Base-by-base conservation (phyloP, 1,140 invertebrate species). In the Drepana arcuata region DNA sequence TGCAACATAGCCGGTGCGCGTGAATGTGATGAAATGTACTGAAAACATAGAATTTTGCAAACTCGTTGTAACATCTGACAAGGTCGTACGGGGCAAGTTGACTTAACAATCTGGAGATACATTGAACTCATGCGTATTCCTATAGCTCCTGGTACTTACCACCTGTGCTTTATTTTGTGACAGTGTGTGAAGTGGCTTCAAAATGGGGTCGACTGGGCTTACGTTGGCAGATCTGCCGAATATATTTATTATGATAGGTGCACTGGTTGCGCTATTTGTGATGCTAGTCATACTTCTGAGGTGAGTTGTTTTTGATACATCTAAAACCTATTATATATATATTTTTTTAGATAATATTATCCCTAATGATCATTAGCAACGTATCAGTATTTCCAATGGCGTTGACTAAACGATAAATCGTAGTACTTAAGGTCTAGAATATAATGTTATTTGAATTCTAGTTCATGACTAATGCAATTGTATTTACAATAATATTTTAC, bases 161-260 rank as follows among this genome's bases (percentile, higher is more conserved):
- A 43, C n/a, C n/a, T n/a, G 55, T 57, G 43, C 47, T 65, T 35
- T 45, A 39, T 58, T 50, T 54, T 57, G 58, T 70, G 58, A 57
- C 51, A 59, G 46, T 48, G 40, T 43, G 27, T 38, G 30, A 14
- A 32, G 34, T 44, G 38, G 62, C n/a, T n/a, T n/a, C n/a, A 67
- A n/a, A 44, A 82, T 82, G 77, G 77, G 77, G 16, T 66, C 77
- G 75, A 68, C 88, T 58, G 83, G 89, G 36, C 81, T 90, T 31
- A 89, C 89, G 40, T 84, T 90, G 48, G 88, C 88, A 29, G 89
- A 91, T 60, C 79, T 90, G 59, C 89, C 89, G 53, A 90, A 89
- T 72, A 88, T 91, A 64, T 88, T 90, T 70, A 89, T 89, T 45
- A 88, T 89, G 54, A 84, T 90, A 41, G 88, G 86, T 10, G 87